Evolutionary conservation across 2,113 vertebrate genomes (phyloP).

Genomic region (Brienomyrus longianalis): DNA sequence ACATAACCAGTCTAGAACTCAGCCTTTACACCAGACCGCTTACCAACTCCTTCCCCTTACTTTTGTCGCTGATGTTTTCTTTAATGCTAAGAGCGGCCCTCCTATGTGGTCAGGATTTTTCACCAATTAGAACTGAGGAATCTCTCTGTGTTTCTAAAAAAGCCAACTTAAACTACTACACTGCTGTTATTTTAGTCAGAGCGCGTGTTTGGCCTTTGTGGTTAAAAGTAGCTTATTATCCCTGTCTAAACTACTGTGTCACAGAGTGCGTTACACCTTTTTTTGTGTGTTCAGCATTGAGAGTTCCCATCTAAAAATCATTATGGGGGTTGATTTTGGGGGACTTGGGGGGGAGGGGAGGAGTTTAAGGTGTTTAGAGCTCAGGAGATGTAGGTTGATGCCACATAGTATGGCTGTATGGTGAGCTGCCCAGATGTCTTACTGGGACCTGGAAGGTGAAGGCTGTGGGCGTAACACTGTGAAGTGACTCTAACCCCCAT

Average conservation of each 20-base stretch:
- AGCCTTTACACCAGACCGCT: background rate
- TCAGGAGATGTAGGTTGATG: background rate
- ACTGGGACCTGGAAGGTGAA: background rate
- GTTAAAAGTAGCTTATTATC: background rate
- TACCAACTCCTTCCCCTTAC: background rate
- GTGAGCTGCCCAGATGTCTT: background rate
- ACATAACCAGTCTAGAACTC: background rate
- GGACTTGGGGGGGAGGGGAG: background rate
- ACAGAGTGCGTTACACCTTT: background rate
- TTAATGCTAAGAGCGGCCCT: background rate
- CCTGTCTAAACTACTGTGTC: background rate
- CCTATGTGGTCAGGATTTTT: background rate
- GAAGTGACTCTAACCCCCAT: background rate
- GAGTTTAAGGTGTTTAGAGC: background rate
- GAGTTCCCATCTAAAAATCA: background rate
- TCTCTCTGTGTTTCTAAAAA: background rate
- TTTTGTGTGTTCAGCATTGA: background rate
- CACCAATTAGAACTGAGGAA: background rate
- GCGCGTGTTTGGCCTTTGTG: background rate
- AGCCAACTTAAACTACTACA: background rate
- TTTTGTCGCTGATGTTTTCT: background rate
- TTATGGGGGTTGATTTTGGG: background rate
- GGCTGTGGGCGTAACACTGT: background rate
- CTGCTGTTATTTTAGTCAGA: background rate
- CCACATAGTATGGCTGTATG: background rate